Conservation (phyloP, 1,140 invertebrate species). For the Rhopalosiphum maidis region DNA sequence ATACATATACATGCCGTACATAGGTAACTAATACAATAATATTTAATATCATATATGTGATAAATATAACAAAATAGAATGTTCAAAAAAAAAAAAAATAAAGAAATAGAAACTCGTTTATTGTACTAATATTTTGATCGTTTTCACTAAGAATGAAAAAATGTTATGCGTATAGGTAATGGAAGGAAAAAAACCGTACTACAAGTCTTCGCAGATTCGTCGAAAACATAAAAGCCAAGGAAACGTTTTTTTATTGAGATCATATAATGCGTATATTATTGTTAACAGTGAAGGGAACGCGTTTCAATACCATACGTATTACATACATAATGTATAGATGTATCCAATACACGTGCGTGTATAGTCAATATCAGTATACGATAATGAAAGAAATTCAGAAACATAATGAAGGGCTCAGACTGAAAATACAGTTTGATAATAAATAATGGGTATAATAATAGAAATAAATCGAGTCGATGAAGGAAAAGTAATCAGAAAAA, state of each 20-base stretch:
- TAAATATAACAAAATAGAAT: not conserved
- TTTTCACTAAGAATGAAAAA: not conserved
- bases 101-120: not conserved
- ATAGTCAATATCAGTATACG: not conserved
- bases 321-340: not conserved
- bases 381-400: not conserved
- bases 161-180: not conserved
- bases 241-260: not conserved
- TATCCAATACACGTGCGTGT: not conserved
- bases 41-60: not conserved
- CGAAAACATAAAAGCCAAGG: conserved; percentile 12
- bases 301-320: not conserved
- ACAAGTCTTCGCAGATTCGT: not conserved
- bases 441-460: not conserved
- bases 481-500: not conserved
- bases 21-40: not conserved
- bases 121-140: not conserved
- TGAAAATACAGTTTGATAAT: not conserved
- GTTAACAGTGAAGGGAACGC: not conserved
- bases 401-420: not conserved
- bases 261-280: not conserved
- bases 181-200: not conserved
- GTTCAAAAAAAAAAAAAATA: not conserved
- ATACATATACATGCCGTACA: not conserved
- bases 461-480: not conserved